Evolutionary conservation across 2,888 invertebrate genomes (phyloP).

Genomic region (Drosophila sordidula): DNA sequence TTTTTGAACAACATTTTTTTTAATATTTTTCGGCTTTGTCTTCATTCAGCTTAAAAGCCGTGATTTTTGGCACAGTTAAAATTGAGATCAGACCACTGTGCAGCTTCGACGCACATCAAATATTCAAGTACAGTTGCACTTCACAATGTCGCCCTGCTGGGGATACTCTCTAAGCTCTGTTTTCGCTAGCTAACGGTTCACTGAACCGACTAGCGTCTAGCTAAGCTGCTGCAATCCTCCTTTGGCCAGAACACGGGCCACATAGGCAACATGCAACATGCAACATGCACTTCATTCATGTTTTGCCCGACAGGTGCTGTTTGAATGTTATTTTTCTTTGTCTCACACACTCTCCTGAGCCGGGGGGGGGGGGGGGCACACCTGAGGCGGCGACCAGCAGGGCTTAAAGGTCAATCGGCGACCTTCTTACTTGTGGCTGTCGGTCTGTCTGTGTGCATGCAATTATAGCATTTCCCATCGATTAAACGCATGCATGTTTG

Average conservation of each 20-base stretch:
- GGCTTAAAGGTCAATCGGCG: constrained; percentile 72
- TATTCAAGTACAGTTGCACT: constrained; percentile 79
- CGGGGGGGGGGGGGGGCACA: too few species aligned
- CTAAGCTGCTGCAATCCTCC: constrained; percentile 58
- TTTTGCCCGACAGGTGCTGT: constrained; percentile 30
- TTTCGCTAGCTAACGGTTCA: constrained; percentile 65
- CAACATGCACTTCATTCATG: constrained; percentile 37
- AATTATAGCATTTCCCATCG: constrained; percentile 76
- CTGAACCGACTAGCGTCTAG: constrained; percentile 73
- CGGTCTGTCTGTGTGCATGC: constrained; percentile 54
- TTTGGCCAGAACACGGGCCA: background rate
- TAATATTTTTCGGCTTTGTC: background rate
- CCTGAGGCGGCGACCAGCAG: constrained; percentile 17
- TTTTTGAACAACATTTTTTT: background rate
- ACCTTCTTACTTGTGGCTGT: constrained; percentile 60
- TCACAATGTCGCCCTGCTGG: constrained; percentile 40
- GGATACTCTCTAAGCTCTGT: constrained; percentile 22
- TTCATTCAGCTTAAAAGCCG: too few species aligned
- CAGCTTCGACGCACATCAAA: constrained; percentile 65
- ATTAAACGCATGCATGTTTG: constrained; percentile 70
- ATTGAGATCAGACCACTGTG: background rate
- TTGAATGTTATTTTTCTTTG: constrained; percentile 41
- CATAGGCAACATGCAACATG: constrained; percentile 42
- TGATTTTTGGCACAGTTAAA: background rate
- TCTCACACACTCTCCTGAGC: constrained; percentile 7